These are phyloP conservation scores for Parazoanthus swiftii DNA, from an alignment of 92 coral and sea anemone species.

Conservation along the genomic window DNA sequence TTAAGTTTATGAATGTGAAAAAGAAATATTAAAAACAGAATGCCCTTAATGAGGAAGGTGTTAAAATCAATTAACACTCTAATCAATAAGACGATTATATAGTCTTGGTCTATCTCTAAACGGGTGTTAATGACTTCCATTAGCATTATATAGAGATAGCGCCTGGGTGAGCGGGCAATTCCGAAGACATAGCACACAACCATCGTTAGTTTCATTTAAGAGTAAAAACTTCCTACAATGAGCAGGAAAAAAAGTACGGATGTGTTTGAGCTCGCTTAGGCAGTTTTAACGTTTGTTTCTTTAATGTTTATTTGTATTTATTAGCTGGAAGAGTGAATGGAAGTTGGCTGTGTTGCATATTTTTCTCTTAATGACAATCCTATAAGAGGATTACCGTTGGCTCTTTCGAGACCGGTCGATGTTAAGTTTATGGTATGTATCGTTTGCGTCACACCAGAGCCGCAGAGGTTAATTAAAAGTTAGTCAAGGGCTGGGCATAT, in stretches of 20 bases:
- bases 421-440: too few relatives aligned
- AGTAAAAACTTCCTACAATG: background rate
- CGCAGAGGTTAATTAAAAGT: background rate
- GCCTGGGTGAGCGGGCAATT: background rate
- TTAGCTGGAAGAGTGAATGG: background rate
- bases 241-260: too few relatives aligned
- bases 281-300: background rate
- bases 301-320: too few relatives aligned
- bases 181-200: background rate
- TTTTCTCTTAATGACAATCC: background rate
- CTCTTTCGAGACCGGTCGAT: background rate
- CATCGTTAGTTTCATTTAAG: too few relatives aligned
- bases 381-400: background rate
- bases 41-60: background rate
- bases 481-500: too few relatives aligned
- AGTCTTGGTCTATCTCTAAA: constrained; percentile 18
- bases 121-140: constrained; percentile 41
- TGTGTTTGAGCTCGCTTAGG: too few relatives aligned
- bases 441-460: background rate
- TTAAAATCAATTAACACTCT: constrained; percentile 21
- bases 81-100: constrained; percentile 19
- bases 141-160: background rate
- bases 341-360: background rate
- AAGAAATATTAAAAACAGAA: background rate
- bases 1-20: background rate